Conservation (phyloP, 2,113 vertebrate genomes). For the Cyanocitta stelleri region DNA sequence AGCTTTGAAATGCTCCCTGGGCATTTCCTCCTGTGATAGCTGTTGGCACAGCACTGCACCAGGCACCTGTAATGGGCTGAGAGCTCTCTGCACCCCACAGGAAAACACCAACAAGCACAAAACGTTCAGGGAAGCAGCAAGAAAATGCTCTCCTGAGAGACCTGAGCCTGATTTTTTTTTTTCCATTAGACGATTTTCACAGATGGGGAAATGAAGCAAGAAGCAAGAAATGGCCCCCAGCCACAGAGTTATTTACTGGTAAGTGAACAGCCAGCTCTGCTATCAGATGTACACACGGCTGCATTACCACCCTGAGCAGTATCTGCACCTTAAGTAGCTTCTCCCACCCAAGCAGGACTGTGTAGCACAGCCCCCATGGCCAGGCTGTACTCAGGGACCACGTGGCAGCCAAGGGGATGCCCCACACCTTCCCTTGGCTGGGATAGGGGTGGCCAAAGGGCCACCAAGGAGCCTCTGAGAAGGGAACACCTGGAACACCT, state of each 20-base stretch:
- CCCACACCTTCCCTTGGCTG: not conserved
- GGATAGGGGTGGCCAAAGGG: not conserved
- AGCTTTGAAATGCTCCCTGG: not conserved
- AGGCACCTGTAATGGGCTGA: not conserved
- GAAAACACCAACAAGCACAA: not conserved
- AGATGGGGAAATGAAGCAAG: not conserved
- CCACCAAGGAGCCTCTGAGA: not conserved
- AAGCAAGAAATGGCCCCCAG: not conserved
- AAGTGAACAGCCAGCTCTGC: not conserved
- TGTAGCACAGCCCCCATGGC: rapidly evolving
- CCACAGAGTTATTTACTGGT: not conserved
- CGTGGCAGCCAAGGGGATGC: not conserved
- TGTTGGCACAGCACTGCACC: not conserved
- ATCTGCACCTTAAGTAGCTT: not conserved
- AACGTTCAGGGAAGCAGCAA: not conserved
- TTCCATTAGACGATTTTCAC: not conserved
- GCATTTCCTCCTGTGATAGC: not conserved
- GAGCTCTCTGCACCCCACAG: not conserved
- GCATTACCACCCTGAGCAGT: not conserved
- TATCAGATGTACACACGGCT: not conserved
- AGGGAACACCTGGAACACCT: not conserved
- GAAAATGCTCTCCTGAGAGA: not conserved
- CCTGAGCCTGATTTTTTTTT: not conserved
- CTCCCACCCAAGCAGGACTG: not conserved
- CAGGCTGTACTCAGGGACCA: not conserved